Evolutionary conservation across 2,888 invertebrate species (phyloP).

Genomic region (Boloria selene): DNA sequence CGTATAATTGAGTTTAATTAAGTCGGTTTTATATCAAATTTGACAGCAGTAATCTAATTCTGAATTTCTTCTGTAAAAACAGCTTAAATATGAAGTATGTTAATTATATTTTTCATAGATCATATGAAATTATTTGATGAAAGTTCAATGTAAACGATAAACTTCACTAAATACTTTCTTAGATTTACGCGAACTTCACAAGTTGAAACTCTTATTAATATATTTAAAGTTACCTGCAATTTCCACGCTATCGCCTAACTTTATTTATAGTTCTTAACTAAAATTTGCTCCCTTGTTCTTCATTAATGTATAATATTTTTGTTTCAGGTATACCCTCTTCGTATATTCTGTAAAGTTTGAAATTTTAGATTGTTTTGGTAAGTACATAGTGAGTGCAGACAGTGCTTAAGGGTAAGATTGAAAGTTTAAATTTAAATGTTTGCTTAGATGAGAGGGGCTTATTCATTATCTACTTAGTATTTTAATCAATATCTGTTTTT

Average conservation of each 20-base stretch:
- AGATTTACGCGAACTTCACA: too few relatives aligned
- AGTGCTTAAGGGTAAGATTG: constrained; percentile 1
- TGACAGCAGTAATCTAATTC: too few relatives aligned
- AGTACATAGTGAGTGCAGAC: constrained; percentile 20
- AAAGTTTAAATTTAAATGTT: not conserved
- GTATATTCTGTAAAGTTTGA: constrained; percentile 8
- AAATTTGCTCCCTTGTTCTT: not conserved
- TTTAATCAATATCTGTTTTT: too few relatives aligned
- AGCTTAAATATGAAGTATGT: too few relatives aligned
- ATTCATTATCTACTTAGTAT: too few relatives aligned
- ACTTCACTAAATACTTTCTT: too few relatives aligned
- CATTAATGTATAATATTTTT: constrained; percentile 32
- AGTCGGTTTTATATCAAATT: not conserved
- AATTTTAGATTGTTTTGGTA: constrained; percentile 18
- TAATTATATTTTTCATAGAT: too few relatives aligned
- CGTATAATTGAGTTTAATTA: not conserved
- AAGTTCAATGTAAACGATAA: too few relatives aligned
- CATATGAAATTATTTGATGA: too few relatives aligned
- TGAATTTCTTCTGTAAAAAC: too few relatives aligned
- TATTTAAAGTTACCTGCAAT: not conserved
- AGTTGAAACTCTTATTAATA: not conserved
- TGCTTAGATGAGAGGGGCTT: too few relatives aligned
- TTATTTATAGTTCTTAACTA: constrained; percentile 20
- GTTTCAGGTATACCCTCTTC: constrained; percentile 36
- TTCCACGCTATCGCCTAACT: constrained; percentile 11